These are phyloP conservation scores for Pachyrhynchus sulphureomaculatus DNA, from an alignment of 1,140 invertebrate genomes.

Conservation along the genomic window DNA sequence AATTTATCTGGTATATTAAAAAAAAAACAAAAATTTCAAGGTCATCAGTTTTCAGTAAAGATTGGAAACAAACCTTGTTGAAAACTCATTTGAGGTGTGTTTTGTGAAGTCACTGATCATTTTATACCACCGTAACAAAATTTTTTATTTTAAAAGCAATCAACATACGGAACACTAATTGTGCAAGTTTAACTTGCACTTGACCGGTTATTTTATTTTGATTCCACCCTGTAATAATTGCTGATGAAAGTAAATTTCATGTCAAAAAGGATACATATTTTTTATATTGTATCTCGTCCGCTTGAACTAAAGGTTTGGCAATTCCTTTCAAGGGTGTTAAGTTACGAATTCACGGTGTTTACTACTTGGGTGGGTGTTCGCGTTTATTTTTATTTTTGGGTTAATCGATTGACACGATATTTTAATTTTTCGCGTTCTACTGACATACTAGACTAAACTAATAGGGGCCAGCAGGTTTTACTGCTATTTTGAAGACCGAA, in stretches of 20 bases:
- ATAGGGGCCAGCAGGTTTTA: neutral
- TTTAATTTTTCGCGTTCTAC: neutral
- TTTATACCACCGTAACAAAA: no score
- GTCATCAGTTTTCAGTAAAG: no score
- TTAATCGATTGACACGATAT: neutral
- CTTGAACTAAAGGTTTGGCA: neutral
- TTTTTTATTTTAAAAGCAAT: no score
- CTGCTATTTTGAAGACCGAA: neutral
- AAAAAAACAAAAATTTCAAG: no score
- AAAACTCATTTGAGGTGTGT: no score
- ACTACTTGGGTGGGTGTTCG: slow-evolving; percentile 17
- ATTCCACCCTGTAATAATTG: neutral
- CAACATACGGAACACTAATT: no score
- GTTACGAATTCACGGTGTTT: slow-evolving; percentile 17
- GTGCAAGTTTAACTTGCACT: no score
- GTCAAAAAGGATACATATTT: neutral
- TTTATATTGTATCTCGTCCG: neutral
- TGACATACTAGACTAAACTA: neutral
- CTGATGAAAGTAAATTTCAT: slow-evolving; percentile 3
- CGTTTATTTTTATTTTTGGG: slow-evolving; percentile 4
- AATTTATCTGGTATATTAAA: no score
- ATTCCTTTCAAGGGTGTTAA: slow-evolving; percentile 11
- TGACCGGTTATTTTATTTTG: no score
- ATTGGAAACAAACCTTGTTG: no score
- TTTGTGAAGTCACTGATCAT: no score